Evolutionary conservation across 2,888 invertebrate species (phyloP).

Genomic region (Thereva nobilitata): DNA sequence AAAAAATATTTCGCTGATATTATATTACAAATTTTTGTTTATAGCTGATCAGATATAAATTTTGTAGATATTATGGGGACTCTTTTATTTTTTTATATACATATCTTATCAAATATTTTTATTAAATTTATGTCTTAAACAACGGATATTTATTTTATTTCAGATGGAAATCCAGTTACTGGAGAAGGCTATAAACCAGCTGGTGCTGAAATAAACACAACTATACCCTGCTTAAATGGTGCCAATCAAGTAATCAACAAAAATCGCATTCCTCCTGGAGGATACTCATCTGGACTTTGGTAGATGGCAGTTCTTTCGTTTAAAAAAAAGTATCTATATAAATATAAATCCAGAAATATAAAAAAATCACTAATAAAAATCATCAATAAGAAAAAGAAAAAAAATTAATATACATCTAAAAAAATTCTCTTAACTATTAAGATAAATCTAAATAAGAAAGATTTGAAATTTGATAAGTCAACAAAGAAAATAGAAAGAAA

Average conservation of each 20-base stretch:
- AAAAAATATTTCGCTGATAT: too few species aligned
- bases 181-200: constrained; percentile 61
- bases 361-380: constrained; percentile 7
- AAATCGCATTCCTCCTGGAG: constrained; percentile 59
- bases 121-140: constrained; percentile 5
- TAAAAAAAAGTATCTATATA: neutral
- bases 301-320: constrained; percentile 48
- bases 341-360: constrained; percentile 9
- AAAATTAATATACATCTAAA: too few species aligned
- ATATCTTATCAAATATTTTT: neutral
- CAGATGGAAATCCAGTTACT: constrained; percentile 63
- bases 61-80: too few species aligned
- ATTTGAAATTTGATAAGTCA: too few species aligned
- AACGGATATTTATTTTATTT: constrained; percentile 20
- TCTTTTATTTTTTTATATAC: neutral
- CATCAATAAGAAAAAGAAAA: too few species aligned
- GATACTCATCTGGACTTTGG: constrained; percentile 59
- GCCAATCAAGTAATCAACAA: constrained; percentile 57
- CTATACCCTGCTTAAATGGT: constrained; percentile 52
- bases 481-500: too few species aligned
- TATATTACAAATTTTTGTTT: too few species aligned
- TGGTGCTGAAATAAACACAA: constrained; percentile 52
- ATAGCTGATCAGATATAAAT: too few species aligned
- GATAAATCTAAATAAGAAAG: too few species aligned
- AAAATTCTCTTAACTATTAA: too few species aligned